These are phyloP conservation scores for Mareca strepera DNA, from an alignment of 2,797 vertebrate genomes.

Conservation along the genomic window DNA sequence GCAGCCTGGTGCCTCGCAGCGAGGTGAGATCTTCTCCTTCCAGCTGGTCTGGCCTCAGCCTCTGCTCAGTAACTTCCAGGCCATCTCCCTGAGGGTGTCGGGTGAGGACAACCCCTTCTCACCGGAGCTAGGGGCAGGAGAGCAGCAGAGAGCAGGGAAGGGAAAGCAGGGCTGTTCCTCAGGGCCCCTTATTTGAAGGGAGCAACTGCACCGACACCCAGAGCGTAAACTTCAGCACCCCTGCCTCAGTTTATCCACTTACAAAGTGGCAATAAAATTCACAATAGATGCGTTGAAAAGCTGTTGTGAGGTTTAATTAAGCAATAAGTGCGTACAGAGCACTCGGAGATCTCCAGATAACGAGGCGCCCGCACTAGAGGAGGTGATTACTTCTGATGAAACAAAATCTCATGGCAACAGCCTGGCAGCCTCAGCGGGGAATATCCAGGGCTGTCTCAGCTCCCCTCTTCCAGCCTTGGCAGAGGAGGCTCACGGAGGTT, in stretches of 20 bases:
- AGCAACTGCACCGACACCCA: background rate
- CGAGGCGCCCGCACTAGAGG: background rate
- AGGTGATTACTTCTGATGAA: conserved; percentile 32
- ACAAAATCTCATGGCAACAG: conserved; percentile 13
- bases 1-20: background rate
- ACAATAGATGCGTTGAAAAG: conserved; percentile 23
- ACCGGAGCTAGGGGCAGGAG: background rate
- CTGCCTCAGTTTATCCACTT: conserved; percentile 2
- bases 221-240: background rate
- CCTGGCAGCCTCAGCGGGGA: conserved; percentile 11
- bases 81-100: background rate
- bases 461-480: background rate
- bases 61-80: background rate
- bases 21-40: background rate
- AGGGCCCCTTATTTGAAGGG: background rate
- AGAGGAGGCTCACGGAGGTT: background rate
- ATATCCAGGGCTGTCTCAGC: background rate
- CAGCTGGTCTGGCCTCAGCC: background rate
- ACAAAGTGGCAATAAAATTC: background rate
- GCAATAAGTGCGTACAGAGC: background rate
- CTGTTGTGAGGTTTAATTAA: conserved; percentile 40
- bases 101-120: background rate
- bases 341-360: conserved; percentile 42
- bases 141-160: background rate
- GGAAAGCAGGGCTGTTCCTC: background rate